These are phyloP conservation scores for Jordanella pulchra DNA, from an alignment of 2,797 vertebrate genomes.

Conservation along the genomic window DNA sequence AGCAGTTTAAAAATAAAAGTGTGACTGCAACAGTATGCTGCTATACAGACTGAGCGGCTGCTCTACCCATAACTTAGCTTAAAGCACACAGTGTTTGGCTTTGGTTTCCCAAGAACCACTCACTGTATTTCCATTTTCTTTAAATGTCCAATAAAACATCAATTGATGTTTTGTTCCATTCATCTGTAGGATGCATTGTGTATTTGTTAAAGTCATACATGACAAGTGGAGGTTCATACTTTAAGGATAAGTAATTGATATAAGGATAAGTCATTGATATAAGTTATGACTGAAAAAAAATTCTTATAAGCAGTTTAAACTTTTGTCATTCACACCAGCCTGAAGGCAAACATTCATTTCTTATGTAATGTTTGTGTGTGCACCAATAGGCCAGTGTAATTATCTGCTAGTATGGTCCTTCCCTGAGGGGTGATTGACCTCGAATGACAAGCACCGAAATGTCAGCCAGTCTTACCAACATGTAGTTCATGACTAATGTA, in stretches of 20 bases:
- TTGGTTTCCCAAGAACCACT: not conserved
- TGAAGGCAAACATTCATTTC: constrained; percentile 29
- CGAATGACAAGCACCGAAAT: constrained; percentile 63
- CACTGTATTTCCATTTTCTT: not conserved
- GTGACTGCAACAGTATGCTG: constrained; percentile 47
- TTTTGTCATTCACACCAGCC: constrained; percentile 47
- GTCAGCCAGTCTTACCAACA: constrained; percentile 60
- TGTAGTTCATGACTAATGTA: constrained; percentile 55
- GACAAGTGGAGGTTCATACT: constrained; percentile 2
- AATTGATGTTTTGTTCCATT: not conserved
- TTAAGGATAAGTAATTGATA: too few relatives aligned
- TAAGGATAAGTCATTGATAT: too few relatives aligned
- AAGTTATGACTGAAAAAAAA: not conserved
- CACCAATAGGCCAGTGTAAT: constrained; percentile 33
- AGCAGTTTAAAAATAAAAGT: constrained; percentile 67
- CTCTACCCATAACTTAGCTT: constrained; percentile 14
- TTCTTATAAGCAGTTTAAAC: not conserved
- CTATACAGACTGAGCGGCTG: constrained; percentile 47
- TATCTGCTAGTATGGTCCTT: constrained; percentile 37
- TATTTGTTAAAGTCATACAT: not conserved
- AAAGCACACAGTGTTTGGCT: constrained; percentile 9
- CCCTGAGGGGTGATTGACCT: constrained; percentile 44
- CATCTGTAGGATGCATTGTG: not conserved
- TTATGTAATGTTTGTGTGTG: constrained; percentile 15
- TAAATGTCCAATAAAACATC: not conserved